Evolutionary conservation across 2,888 invertebrate species (phyloP).

Genomic region (Cryptophagus acutangulus): DNA sequence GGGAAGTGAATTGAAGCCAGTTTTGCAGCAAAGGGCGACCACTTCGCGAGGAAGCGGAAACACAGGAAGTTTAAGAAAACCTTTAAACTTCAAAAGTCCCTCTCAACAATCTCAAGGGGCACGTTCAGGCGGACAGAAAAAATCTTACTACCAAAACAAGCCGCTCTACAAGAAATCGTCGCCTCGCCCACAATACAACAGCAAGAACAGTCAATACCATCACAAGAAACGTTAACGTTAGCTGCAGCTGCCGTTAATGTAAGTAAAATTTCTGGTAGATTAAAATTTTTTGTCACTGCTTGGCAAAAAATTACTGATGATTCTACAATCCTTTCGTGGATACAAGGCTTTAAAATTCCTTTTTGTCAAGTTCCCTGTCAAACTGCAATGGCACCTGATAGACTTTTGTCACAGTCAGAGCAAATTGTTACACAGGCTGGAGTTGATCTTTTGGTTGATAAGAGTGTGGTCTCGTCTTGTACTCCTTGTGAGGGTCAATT

Average conservation of each 20-base stretch:
- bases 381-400: neutral
- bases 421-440: neutral
- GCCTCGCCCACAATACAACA: too few relatives aligned
- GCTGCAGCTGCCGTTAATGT: neutral
- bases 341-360: neutral
- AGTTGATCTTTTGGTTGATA: neutral
- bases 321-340: neutral
- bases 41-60: too few relatives aligned
- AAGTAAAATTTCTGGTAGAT: neutral
- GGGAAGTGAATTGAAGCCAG: too few relatives aligned
- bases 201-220: neutral
- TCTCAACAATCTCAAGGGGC: neutral
- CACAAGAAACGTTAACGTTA: neutral
- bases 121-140: constrained; percentile 1
- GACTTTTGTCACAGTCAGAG: neutral
- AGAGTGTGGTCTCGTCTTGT: neutral
- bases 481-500: constrained; percentile 3
- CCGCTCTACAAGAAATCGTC: too few relatives aligned
- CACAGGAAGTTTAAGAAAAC: neutral
- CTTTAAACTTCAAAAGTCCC: neutral
- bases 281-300: neutral
- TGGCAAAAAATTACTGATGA: neutral
- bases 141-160: too few relatives aligned
- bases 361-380: neutral
- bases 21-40: neutral